Evolutionary conservation across 1,140 invertebrate species (phyloP), one percentile per base, ranked within the genome.

Genomic region (Anthonomus grandis): DNA sequence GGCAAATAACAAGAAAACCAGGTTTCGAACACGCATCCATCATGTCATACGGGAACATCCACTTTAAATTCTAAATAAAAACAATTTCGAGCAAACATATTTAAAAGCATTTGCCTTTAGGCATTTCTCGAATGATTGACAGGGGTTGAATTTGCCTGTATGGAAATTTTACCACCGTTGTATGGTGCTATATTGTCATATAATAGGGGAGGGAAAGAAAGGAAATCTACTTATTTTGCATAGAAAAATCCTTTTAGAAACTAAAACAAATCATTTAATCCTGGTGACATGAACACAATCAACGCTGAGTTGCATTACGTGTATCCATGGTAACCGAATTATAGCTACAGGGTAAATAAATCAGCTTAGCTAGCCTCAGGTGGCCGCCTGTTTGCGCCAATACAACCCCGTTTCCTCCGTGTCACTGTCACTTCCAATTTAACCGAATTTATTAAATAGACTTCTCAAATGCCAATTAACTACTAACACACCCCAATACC

Each of bases 21-120:
- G 63, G 52, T 67, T 62, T 21, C 57, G 56, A 63, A 66, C 60
- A 66, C 53, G 55, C 64, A 69, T 67, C 65, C 62, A 67, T 69
- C 67, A 69, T 69, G 64, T 67, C 62, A 58, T 64, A 62, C 66
- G 62, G 23, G 63, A 64, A 59, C 65, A 67, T 50, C 66, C 64
- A 68, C 64, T 70, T 67, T 67, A 67, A 68, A 67, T 70, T 68
- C 64, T 57, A 68, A 70, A 67, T 68, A 68, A 70, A 70, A 68
- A 68, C 64, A 68, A 68, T 70, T 70, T 68, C 59, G 63, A 42
- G 59, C 63, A 70, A 68, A 70, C 64, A 68, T 70, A 70, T 70
- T 70, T 70, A 68, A 68, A 70, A 70, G 68, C 65, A 59, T 56
- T 63, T 56, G 45, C 64, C 64, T 63, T 62, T 67, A 62, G 62